Evolutionary conservation across 2,888 invertebrate species (phyloP).

Genomic region (Synergus japonicus): DNA sequence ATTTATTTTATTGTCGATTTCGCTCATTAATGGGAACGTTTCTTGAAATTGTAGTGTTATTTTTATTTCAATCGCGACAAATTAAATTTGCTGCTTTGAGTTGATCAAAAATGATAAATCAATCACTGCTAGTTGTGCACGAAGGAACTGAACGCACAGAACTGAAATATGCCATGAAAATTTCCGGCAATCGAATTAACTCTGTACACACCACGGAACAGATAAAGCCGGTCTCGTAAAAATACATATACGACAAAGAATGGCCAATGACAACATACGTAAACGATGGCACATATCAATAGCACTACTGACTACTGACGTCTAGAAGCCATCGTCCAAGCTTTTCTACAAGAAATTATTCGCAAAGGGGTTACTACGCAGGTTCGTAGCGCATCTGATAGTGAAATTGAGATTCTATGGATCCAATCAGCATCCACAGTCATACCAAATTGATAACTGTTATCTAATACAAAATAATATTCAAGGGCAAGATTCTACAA

Average conservation of each 20-base stretch:
- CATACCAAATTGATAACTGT: constrained; percentile 4
- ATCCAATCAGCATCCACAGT: constrained; percentile 7
- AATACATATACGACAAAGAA: neutral
- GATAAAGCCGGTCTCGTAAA: constrained; percentile 32
- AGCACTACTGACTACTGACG: constrained; percentile 47
- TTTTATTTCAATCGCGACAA: neutral
- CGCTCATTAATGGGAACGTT: neutral
- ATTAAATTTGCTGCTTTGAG: neutral
- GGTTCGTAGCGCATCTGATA: constrained; percentile 56
- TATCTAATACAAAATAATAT: constrained; percentile 1
- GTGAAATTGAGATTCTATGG: constrained; percentile 34
- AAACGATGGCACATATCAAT: constrained; percentile 39
- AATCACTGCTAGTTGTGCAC: constrained; percentile 8
- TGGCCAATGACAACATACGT: constrained; percentile 15
- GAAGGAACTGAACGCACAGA: constrained; percentile 7
- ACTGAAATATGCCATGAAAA: neutral
- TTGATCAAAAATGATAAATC: neutral
- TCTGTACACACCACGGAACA: constrained; percentile 1
- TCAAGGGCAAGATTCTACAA: neutral
- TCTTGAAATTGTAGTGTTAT: neutral
- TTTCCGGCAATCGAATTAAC: neutral
- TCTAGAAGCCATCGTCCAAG: constrained; percentile 48
- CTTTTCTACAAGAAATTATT: constrained; percentile 54
- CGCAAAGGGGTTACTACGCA: constrained; percentile 55
- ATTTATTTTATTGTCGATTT: neutral